Conservation (phyloP, 2,113 vertebrate species). For the Lepisosteus osseus region DNA sequence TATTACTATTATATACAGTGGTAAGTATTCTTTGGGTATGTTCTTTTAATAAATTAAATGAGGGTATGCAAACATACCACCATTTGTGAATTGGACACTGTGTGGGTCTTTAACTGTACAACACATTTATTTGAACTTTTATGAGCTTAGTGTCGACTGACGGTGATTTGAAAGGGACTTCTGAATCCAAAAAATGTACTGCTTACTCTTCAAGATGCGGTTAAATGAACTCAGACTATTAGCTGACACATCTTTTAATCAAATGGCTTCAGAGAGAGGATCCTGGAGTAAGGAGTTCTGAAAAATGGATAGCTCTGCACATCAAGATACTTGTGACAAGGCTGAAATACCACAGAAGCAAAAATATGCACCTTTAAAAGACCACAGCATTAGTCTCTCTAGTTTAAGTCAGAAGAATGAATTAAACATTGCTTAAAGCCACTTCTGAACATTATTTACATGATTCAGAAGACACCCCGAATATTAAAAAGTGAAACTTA, state of each 20-base stretch:
- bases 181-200: not conserved
- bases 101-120: too few species aligned
- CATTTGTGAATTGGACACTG: too few species aligned
- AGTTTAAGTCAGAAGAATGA: not conserved
- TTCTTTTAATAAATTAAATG: too few species aligned
- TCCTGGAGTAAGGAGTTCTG: slow-evolving; percentile 17
- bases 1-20: too few species aligned
- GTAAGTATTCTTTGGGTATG: too few species aligned
- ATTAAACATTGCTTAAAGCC: not conserved
- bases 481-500: too few species aligned
- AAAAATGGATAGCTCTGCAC: slow-evolving; percentile 45
- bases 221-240: slow-evolving; percentile 44
- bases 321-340: slow-evolving; percentile 19
- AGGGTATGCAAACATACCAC: too few species aligned
- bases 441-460: not conserved
- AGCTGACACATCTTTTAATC: slow-evolving; percentile 44
- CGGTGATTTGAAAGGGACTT: too few species aligned
- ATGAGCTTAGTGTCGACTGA: not conserved
- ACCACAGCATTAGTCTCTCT: too few species aligned
- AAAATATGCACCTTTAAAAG: too few species aligned
- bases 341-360: slow-evolving; percentile 13
- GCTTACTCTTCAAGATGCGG: slow-evolving; percentile 25
- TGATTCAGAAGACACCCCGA: too few species aligned
- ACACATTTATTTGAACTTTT: too few species aligned
- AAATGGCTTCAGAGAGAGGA: slow-evolving; percentile 22